phyloP scores from a whole-genome alignment of 2,888 invertebrate species.

The Eupsilia transversa region DNA sequence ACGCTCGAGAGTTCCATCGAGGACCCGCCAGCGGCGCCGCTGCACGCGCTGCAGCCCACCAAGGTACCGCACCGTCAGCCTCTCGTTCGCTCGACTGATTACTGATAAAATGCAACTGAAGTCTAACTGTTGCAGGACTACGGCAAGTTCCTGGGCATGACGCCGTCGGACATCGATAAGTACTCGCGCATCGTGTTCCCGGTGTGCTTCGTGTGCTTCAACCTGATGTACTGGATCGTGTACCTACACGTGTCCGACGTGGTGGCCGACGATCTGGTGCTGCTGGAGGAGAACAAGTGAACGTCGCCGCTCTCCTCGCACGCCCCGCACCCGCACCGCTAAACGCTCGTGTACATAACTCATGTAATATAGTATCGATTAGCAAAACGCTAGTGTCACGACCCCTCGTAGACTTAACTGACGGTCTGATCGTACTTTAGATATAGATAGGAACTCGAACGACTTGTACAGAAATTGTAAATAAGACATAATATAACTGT shows the following conservation, averaged over 20 bases:
- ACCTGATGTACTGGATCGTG: constrained; percentile 99
- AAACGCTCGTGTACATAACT: constrained; percentile 59
- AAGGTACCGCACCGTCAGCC: constrained; percentile 85
- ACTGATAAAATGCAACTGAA: not conserved
- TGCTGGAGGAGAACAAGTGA: constrained; percentile 90
- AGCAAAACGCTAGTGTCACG: constrained; percentile 68
- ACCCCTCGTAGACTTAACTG: constrained; percentile 57
- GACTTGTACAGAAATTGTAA: constrained; percentile 62
- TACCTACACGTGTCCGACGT: constrained; percentile 98
- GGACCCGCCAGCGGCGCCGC: constrained; percentile 89
- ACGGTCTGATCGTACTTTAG: constrained; percentile 49
- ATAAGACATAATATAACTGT: constrained; percentile 22
- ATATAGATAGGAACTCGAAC: constrained; percentile 36
- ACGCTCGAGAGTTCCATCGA: constrained; percentile 95
- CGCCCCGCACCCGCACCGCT: constrained; percentile 37
- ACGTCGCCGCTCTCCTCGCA: constrained; percentile 21
- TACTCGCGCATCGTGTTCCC: constrained; percentile 99
- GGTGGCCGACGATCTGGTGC: constrained; percentile 96
- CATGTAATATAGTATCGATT: constrained; percentile 61
- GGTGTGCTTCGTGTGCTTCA: constrained; percentile 98
- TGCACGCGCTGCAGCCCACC: constrained; percentile 94
- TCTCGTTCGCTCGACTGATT: too few species aligned
- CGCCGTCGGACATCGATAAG: constrained; percentile 99
- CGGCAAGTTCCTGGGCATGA: constrained; percentile 96
- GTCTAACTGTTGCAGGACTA: constrained; percentile 90